These are phyloP conservation scores for Isotomurus palustris DNA, from an alignment of 2,888 invertebrate species.

Conservation along the genomic window DNA sequence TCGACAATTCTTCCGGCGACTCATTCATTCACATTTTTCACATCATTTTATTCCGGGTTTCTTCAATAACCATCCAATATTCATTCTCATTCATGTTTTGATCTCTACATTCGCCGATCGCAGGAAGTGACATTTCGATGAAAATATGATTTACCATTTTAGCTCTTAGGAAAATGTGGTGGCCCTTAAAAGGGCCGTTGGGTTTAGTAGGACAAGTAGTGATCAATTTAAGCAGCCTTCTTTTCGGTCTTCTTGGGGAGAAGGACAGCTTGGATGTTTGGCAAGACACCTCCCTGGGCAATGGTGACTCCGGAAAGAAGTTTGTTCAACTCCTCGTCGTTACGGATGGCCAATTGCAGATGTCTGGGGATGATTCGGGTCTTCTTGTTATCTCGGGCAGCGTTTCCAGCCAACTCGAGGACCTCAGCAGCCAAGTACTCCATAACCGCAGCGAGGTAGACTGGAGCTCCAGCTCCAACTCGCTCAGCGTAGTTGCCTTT, in stretches of 20 bases:
- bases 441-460: slow-evolving; percentile 53
- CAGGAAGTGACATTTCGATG: too few relatives aligned
- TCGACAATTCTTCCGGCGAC: too few relatives aligned
- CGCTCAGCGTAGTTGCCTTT: slow-evolving; percentile 60
- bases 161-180: slow-evolving; percentile 23
- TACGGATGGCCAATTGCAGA: slow-evolving; percentile 71
- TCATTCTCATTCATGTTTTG: too few relatives aligned
- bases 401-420: slow-evolving; percentile 61
- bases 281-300: slow-evolving; percentile 78
- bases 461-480: slow-evolving; percentile 50
- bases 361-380: slow-evolving; percentile 71
- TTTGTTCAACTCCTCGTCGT: slow-evolving; percentile 76
- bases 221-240: slow-evolving; percentile 40
- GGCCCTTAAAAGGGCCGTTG: slow-evolving; percentile 28
- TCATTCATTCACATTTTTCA: too few relatives aligned
- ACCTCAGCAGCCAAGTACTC: slow-evolving; percentile 67
- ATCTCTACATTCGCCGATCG: too few relatives aligned
- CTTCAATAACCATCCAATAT: too few relatives aligned
- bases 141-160: not conserved
- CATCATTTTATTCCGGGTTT: too few relatives aligned
- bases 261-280: slow-evolving; percentile 70
- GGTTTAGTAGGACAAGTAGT: too few relatives aligned
- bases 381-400: slow-evolving; percentile 64
- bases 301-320: slow-evolving; percentile 73
- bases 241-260: slow-evolving; percentile 60